Base-by-base conservation (phyloP, 2,797 vertebrate genomes). In the Fringilla coelebs region DNA sequence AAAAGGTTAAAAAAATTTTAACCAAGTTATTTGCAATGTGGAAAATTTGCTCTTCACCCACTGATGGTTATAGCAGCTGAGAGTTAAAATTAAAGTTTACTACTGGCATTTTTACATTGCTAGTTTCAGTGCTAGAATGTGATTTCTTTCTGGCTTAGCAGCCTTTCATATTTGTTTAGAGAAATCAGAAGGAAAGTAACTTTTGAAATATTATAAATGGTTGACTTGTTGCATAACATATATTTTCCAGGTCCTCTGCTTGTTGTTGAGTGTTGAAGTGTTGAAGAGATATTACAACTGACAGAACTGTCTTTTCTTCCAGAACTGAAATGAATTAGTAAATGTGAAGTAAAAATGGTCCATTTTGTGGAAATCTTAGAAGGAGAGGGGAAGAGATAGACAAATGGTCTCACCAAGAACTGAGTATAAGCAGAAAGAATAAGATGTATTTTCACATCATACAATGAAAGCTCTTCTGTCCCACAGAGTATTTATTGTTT, bases 271-370 rank as follows among this genome's bases (percentile, higher is more conserved):
- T 58, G 71, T 60, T 63, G 68, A 91, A 82, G 76, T 58, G 71
- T 60, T 63, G 68, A 91, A 93, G 78, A 86, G 82, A 51, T 32
- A 52, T 36, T 88, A 57, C 28, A 86, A 88, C 74, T 65, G 85
- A 60, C 24, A 41, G 68, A 92, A 52, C 21, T 89, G n/a, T 77
- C 89, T 96, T 46, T 95, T 96, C 43, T 92, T 96, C 81, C 38
- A 90, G 93, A 94, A 96, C 90, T 46, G 93, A 94, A 96, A 79
- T 48, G 32, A 86, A 60, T 87, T 87, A 91, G 49, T 85, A 94
- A 49, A 67, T 88, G 67, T 82, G 91, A 86, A 57, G 74, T 29
- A 40, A 84, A 92, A 92, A 63, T 18, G n/a, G 5, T 31, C 36
- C 25, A 46, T 94, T 96, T 77, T 89, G 36, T 84, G 32, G 62